phyloP scores from a whole-genome alignment of 2,113 vertebrate species.

The Sturnus vulgaris region DNA sequence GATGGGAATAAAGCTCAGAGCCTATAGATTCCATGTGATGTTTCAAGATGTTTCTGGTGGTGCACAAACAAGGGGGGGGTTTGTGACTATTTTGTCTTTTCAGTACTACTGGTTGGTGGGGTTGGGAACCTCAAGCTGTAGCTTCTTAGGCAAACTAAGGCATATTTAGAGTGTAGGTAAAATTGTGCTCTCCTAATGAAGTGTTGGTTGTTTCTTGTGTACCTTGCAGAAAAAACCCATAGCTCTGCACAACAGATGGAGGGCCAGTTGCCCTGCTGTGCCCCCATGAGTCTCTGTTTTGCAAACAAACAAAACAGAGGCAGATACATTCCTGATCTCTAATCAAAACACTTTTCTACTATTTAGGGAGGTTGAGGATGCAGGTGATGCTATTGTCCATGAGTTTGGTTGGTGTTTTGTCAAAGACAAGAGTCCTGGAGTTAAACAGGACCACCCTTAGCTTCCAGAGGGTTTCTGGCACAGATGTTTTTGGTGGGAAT shows the following conservation, averaged over 20 bases:
- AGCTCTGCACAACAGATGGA: conserved; percentile 36
- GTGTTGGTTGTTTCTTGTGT: neutral
- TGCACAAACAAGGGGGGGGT: accelerated
- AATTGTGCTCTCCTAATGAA: neutral
- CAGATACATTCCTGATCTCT: neutral
- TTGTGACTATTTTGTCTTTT: neutral
- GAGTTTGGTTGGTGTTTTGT: neutral
- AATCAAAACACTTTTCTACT: neutral
- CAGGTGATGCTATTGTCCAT: neutral
- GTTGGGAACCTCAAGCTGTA: neutral
- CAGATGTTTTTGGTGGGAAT: neutral
- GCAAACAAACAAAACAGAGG: neutral
- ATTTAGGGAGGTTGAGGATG: neutral
- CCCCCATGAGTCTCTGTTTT: neutral
- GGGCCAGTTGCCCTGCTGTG: conserved; percentile 9
- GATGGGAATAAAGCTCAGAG: neutral
- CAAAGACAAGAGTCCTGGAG: neutral
- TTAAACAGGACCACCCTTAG: neutral
- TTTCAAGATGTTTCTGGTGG: neutral
- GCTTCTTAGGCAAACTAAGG: neutral
- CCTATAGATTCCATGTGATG: neutral
- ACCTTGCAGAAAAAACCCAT: neutral
- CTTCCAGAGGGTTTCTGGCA: neutral
- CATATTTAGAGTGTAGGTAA: neutral
- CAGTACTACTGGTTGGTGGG: neutral